These are phyloP conservation scores for Nylanderia fulva DNA, from an alignment of 1,140 invertebrate genomes.

Conservation along the genomic window DNA sequence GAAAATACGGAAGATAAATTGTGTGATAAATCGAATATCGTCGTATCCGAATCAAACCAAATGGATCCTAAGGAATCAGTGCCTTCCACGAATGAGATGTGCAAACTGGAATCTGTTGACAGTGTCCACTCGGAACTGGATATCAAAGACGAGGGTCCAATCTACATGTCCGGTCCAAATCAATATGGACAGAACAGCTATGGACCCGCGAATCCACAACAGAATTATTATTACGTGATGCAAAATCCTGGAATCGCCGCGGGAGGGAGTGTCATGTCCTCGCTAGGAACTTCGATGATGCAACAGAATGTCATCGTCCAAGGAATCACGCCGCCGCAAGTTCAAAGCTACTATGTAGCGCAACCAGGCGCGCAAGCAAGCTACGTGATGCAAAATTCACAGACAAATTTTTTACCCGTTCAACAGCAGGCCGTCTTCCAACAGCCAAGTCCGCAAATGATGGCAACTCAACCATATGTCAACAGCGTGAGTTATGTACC, in stretches of 20 bases:
- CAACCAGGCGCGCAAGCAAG: constrained; percentile 51
- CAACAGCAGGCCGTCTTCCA: constrained; percentile 35
- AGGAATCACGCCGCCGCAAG: not conserved
- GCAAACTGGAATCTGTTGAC: constrained; percentile 65
- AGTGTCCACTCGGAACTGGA: constrained; percentile 83
- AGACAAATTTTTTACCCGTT: constrained; percentile 4
- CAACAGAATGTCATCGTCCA: constrained; percentile 42
- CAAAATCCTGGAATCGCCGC: constrained; percentile 40
- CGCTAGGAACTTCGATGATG: constrained; percentile 25
- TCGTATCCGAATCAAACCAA: not conserved
- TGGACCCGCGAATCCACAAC: constrained; percentile 65
- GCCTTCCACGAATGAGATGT: constrained; percentile 35
- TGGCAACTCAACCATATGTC: constrained; percentile 60
- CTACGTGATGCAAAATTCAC: constrained; percentile 71
- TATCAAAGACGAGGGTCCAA: constrained; percentile 81
- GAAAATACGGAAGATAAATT: too few relatives aligned
- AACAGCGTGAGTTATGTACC: constrained; percentile 60
- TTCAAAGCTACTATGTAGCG: constrained; percentile 61
- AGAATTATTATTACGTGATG: constrained; percentile 76
- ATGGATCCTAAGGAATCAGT: constrained; percentile 3
- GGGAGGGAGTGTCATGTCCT: not conserved
- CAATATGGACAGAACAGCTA: constrained; percentile 35
- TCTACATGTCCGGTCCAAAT: constrained; percentile 65
- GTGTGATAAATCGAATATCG: not conserved
- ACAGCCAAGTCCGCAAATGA: constrained; percentile 51